A percentile compares a stretch with the other conserved stretches of the same genome.
These are phyloP conservation scores for Danio choprae DNA, from an alignment of 2,797 vertebrate species.

Conservation along the genomic window DNA sequence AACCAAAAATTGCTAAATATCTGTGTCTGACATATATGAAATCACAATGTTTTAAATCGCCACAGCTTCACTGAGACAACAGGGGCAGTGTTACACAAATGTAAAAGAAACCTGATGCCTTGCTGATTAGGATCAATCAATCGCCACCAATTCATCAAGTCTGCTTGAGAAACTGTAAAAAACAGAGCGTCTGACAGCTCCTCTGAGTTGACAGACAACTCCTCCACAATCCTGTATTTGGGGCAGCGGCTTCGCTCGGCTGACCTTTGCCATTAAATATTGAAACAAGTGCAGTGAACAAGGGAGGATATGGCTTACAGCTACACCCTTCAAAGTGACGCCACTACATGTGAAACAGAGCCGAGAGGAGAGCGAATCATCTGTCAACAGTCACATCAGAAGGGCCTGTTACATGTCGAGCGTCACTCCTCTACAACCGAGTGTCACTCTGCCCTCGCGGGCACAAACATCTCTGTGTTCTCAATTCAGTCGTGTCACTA, in stretches of 20 bases:
- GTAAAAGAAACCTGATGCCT: background rate
- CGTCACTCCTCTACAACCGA: conserved; percentile 44
- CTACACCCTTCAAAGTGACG: conserved; percentile 32
- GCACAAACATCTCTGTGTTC: conserved; percentile 49
- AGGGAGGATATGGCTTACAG: conserved; percentile 33
- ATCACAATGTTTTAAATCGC: conserved; percentile 16
- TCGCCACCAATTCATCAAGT: conserved; percentile 33
- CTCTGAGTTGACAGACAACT: conserved; percentile 10
- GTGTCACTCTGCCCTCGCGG: conserved; percentile 55
- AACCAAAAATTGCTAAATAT: background rate
- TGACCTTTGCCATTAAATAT: conserved; percentile 52
- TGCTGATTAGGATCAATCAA: conserved; percentile 21
- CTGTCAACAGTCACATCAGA: conserved; percentile 39
- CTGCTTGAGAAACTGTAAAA: conserved; percentile 20
- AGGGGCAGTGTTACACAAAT: background rate
- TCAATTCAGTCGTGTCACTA: conserved; percentile 51
- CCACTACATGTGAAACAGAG: conserved; percentile 30
- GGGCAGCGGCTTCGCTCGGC: conserved; percentile 20
- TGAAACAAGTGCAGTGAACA: conserved; percentile 32
- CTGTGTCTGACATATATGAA: background rate
- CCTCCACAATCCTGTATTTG: conserved; percentile 5
- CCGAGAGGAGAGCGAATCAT: conserved; percentile 27
- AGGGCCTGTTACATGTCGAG: conserved; percentile 40
- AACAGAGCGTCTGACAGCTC: conserved; percentile 1
- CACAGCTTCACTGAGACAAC: background rate